A percentile compares a stretch with the other conserved stretches of the same genome.
Evolutionary conservation across 2,113 vertebrate species (phyloP).

Genomic region (Oryzias woworae): DNA sequence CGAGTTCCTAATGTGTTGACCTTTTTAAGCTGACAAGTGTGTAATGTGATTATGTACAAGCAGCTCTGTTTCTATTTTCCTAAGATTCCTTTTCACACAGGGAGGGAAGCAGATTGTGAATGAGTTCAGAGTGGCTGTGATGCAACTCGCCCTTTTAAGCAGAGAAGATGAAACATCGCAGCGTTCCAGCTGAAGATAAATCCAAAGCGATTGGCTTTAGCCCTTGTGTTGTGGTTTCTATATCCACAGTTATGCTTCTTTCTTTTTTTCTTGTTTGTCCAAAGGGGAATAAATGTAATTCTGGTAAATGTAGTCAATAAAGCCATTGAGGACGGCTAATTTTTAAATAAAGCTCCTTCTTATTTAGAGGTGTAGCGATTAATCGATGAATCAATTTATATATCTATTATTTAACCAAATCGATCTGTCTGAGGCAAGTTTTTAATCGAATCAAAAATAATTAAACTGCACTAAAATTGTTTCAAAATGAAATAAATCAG

Average conservation of each 20-base stretch:
- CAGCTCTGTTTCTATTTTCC: conserved; percentile 44
- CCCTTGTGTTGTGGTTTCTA: conserved; percentile 24
- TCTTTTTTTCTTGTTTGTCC: too few species aligned
- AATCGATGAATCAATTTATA: too few species aligned
- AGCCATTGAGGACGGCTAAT: too few species aligned
- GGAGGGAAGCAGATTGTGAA: conserved; percentile 22
- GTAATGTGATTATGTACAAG: conserved; percentile 65
- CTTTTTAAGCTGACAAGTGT: conserved; percentile 75
- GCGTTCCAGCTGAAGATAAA: conserved; percentile 53
- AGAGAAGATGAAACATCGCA: conserved; percentile 50
- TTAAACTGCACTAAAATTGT: too few species aligned
- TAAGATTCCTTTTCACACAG: conserved; percentile 39
- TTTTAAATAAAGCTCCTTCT: too few species aligned
- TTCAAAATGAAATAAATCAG: too few species aligned
- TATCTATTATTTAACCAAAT: too few species aligned
- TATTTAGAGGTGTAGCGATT: too few species aligned
- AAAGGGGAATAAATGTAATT: too few species aligned
- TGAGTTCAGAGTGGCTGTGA: conserved; percentile 49
- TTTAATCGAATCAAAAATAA: too few species aligned
- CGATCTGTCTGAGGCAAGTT: too few species aligned
- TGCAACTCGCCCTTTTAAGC: conserved; percentile 44
- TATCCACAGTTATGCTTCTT: neutral
- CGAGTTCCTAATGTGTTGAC: conserved; percentile 65
- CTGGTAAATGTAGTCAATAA: too few species aligned
- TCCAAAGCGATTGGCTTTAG: conserved; percentile 44